Base-by-base conservation (phyloP, 2,113 vertebrate genomes). In the Micromys minutus region DNA sequence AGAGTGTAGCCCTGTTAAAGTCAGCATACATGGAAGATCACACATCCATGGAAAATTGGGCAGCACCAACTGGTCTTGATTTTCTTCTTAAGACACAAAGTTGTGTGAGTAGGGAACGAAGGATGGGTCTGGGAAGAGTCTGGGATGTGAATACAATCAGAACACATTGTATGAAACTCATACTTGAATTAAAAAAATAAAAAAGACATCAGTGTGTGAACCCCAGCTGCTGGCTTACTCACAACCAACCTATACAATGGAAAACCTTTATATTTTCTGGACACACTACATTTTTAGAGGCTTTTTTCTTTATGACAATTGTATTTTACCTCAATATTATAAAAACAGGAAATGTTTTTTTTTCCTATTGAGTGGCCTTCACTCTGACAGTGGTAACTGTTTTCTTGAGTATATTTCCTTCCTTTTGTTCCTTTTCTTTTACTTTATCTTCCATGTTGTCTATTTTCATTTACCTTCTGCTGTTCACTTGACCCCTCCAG, bases 391-490 rank as follows among this genome's bases (percentile, higher is more conserved):
- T 67, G 17, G 15, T 69, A 80, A 95, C 47, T 75, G 52, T 29
- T 91, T 96, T 74, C 55, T 94, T 61, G 39, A 50, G 16, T 36
- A 84, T 34, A 93, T 83, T 95, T 95, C 90, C 90, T 97, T 91
- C 90, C 95, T 96, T 94, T 88, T 87, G 63, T 77, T 96, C 87
- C 69, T 94, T 93, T 91, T 89, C 94, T 94, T 90, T 86, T 72
- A 59, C 29, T 71, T 89, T 91, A 45, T 95, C 87, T 93, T 83
- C 69, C 72, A 19, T 75, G 59, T 91, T 74, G 29, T 65, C 77
- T 93, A 94, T 94, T 95, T 96, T 87, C 93, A 95, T 80, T 85
- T 94, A 47, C 72, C 52, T 93, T 96, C 59, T 86, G 42, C 13
- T 90, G 55, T 84, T 81, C 84, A 79, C 87, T 92, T 91, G 69